Evolutionary conservation across 1,140 invertebrate genomes (phyloP).

Genomic region (Tribolium madens): DNA sequence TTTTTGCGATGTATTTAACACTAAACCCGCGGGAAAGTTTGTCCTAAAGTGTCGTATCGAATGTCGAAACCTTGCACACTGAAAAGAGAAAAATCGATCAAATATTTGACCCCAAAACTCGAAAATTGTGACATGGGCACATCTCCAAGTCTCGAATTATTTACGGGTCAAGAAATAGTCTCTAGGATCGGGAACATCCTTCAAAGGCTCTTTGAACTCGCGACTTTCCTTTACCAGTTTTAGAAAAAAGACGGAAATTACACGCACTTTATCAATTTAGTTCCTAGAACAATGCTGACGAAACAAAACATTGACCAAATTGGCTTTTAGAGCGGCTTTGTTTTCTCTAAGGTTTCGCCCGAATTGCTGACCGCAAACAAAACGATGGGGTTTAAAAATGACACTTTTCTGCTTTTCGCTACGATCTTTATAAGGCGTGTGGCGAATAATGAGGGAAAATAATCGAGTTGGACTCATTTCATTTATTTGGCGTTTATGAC

Average conservation of each 20-base stretch:
- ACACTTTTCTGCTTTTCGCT: not conserved
- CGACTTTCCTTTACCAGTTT: not conserved
- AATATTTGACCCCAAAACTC: not conserved
- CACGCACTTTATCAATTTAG: conserved; percentile 1
- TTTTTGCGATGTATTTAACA: conserved; percentile 43
- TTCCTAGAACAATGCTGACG: not conserved
- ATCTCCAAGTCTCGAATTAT: too few relatives aligned
- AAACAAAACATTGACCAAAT: conserved; percentile 13
- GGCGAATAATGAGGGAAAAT: not conserved
- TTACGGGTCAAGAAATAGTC: not conserved
- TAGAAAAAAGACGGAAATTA: not conserved
- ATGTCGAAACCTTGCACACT: conserved; percentile 46
- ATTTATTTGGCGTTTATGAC: not conserved
- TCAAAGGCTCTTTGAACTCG: conserved; percentile 9
- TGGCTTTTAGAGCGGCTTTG: conserved; percentile 8
- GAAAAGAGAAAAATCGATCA: conserved; percentile 28
- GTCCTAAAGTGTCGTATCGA: conserved; percentile 41
- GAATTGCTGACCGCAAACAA: not conserved
- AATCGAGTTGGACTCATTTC: not conserved
- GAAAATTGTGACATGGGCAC: too few relatives aligned
- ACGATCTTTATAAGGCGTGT: conserved; percentile 1
- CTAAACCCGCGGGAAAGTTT: conserved; percentile 37
- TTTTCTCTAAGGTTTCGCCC: conserved; percentile 1
- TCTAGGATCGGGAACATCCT: not conserved
- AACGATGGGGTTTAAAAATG: not conserved